phyloP scores from a whole-genome alignment of 2,888 invertebrate genomes.

The Himalopsyche kuldschensis region DNA sequence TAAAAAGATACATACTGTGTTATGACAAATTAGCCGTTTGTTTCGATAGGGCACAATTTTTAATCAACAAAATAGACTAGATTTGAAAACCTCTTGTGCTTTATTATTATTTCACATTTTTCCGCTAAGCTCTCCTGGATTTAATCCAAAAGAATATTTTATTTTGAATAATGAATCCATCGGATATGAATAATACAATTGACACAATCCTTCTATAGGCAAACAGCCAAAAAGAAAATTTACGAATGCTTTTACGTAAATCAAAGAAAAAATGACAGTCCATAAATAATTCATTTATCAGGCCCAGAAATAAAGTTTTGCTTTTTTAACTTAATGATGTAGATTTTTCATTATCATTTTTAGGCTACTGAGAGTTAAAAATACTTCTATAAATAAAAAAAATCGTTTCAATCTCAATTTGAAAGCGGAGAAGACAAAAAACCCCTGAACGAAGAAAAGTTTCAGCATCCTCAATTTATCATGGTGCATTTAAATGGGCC shows the following conservation, averaged over 20 bases:
- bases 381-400: background rate
- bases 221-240: background rate
- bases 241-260: background rate
- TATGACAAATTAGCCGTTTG: no score
- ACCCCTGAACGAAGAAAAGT: conserved; percentile 11
- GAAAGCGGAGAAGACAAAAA: conserved; percentile 7
- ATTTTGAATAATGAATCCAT: background rate
- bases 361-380: conserved; percentile 4
- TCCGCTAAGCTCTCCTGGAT: no score
- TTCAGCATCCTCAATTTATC: conserved; percentile 15
- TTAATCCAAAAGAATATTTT: no score
- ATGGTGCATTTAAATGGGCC: conserved; percentile 26
- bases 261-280: background rate
- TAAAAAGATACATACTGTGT: no score
- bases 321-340: conserved; percentile 19
- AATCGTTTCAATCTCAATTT: conserved; percentile 5
- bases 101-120: no score
- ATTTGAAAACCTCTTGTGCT: no score
- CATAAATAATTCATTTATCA: conserved; percentile 7
- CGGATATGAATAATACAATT: background rate
- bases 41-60: no score
- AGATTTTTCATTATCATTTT: conserved; percentile 27
- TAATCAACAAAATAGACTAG: no score
- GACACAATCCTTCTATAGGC: background rate
- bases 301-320: background rate